Evolutionary conservation across 2,113 vertebrate genomes (phyloP).

Genomic region (Dipodomys merriami): DNA sequence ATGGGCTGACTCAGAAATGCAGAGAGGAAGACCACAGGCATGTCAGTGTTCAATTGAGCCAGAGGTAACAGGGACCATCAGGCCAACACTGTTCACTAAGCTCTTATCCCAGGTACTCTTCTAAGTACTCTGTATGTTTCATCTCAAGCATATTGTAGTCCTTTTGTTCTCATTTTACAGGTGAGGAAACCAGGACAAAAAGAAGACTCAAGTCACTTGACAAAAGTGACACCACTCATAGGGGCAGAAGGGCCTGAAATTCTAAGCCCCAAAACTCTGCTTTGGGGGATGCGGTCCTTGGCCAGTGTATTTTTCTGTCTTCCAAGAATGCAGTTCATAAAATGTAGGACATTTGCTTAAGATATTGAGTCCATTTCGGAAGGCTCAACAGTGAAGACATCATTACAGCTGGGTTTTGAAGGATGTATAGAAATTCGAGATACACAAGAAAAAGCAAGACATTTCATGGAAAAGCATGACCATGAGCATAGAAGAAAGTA

Average conservation of each 20-base stretch:
- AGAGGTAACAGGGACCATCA: background rate
- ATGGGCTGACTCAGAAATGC: no score
- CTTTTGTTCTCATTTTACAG: background rate
- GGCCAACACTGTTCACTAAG: background rate
- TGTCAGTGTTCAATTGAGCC: no score
- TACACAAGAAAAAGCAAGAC: background rate
- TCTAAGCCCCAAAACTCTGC: background rate
- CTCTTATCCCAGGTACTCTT: background rate
- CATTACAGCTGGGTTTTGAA: conserved; percentile 18
- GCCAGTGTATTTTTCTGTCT: background rate
- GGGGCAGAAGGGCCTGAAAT: background rate
- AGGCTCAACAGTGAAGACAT: background rate
- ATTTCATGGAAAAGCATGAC: background rate
- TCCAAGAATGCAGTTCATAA: background rate
- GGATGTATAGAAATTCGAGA: background rate
- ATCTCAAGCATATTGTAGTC: background rate
- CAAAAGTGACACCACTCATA: background rate
- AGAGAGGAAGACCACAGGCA: no score
- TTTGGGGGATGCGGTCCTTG: background rate
- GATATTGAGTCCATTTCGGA: background rate
- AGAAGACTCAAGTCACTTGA: background rate
- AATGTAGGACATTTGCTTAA: background rate
- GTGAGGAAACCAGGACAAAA: conserved; percentile 9
- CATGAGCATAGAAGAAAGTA: background rate
- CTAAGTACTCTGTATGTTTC: background rate